phyloP scores from a whole-genome alignment of 2,113 vertebrate genomes.

The Ctenodactylus gundi region DNA sequence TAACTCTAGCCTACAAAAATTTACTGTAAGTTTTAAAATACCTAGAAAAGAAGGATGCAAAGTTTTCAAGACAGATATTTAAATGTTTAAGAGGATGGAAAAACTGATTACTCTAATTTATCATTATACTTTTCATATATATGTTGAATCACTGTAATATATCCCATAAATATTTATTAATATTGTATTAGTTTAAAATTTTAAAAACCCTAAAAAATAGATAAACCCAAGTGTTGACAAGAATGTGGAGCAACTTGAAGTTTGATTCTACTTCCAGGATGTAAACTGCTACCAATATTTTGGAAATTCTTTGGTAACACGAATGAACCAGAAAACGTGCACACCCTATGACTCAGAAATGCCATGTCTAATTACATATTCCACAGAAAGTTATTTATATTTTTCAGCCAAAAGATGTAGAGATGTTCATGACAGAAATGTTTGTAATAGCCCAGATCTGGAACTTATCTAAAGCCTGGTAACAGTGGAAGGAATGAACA shows the following conservation, averaged over 20 bases:
- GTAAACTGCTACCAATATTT: background rate
- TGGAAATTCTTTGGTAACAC: background rate
- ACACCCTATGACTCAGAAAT: background rate
- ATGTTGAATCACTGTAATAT: background rate
- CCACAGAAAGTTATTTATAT: background rate
- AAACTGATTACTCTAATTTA: background rate
- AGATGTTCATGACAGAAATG: background rate
- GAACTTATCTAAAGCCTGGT: background rate
- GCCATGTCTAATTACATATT: background rate
- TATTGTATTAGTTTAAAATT: background rate
- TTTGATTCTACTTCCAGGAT: background rate
- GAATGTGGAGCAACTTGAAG: background rate
- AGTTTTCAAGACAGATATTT: background rate
- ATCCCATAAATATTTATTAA: background rate
- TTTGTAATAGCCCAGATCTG: background rate
- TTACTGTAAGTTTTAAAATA: background rate
- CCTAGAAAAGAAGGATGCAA: background rate
- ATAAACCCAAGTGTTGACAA: background rate
- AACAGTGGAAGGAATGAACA: background rate
- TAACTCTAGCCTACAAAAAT: background rate
- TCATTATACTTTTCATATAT: background rate
- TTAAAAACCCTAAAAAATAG: background rate
- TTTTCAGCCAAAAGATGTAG: background rate
- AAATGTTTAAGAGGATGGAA: background rate
- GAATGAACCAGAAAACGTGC: background rate